Evolutionary conservation across 92 coral and sea anemone genomes (phyloP), one percentile per base, ranked within the genome.

Genomic region (Heliopora coerulea): DNA sequence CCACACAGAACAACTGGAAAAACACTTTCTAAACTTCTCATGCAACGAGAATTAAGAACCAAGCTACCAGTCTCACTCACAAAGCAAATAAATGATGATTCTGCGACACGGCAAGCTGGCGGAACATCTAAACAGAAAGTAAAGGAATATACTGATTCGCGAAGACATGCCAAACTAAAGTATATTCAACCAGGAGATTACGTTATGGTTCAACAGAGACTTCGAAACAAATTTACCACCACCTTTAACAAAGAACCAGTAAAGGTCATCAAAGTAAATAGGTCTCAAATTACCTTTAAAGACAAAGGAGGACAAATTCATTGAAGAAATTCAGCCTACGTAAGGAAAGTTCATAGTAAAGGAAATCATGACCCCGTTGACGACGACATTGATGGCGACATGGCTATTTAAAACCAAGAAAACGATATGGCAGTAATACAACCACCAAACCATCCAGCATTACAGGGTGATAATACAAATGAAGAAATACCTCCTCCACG

Each of bases 11-110:
- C 63, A 35, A 84, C 85, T 1, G 68, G 58, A 28, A 65, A 72
- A 54, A 62, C 84, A 20, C 75, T 80, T 49, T 76, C 81, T 3
- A 52, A 79, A 32, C 61, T 62, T 4, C 56, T 84, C 24, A 37
- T 79, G 27, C 75, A 72, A 49, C 28, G 81, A 19, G 88, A 79
- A 66, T 30, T 84, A 17, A 59, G 81, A 63, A 84, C 88, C 42
- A 84, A 83, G 29, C 15, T 83, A 13, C 78, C 72, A 15, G 59
- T 58, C 56, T 17, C 3, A 17, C 5, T 50, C 3, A 37, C 42
- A 37, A n/a, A n/a, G n/a, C n/a, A n/a, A n/a, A n/a, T n/a, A n/a
- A n/a, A n/a, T n/a, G 74, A 68, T 3, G 74, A 68, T 19, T 3
- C 58, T 5, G 7, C 3, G 26, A 19, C 3, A 17, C 34, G 65